Evolutionary conservation across 2,797 vertebrate genomes (phyloP), one percentile per base, ranked within the genome.

Genomic region (Hoplostethus mediterraneus): DNA sequence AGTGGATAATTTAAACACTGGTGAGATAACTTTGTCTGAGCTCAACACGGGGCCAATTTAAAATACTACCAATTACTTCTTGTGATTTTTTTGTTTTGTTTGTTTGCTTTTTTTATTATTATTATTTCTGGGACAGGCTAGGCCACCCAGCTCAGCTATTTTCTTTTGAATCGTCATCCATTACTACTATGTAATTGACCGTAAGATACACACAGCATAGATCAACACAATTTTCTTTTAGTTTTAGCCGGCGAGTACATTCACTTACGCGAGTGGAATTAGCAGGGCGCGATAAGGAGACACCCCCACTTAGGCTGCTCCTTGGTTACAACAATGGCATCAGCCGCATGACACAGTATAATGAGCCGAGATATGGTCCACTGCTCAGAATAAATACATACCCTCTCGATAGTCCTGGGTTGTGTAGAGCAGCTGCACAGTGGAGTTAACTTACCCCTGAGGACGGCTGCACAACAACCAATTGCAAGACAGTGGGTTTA

Each of bases 331-430:
- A 67, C 54, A 67, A 66, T 69, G 71, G 77, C 71, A 83, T 88
- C 69, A 79, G 77, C 79, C 74, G 75, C 83, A 49, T 74, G 86
- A 80, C 83, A 84, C 77, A 80, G 82, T 82, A 72, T 92, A 91
- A 91, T 88, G 87, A 87, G 76, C 67, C 17, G 65, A 55, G 77
- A 71, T 53, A 79, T 8, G 86, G 82, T 80, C 85, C 60, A 16
- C 58, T 55, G 88, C 90, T 60, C 77, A 56, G 62, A 79, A 76
- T 75, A 80, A 89, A 89, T 54, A 77, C 47, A 83, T 80, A 63
- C 64, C 54, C 75, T 67, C 66, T 62, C 66, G 9, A 71, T 73
- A 80, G 78, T 66, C 63, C 16, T 59, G 79, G 65, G 58, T 44
- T n/a, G 45, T 64, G 73, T 71, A 9, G 71, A 80, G 69, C 80